Base-by-base conservation (phyloP, 2,797 vertebrate genomes). In the Sebastolobus alascanus region DNA sequence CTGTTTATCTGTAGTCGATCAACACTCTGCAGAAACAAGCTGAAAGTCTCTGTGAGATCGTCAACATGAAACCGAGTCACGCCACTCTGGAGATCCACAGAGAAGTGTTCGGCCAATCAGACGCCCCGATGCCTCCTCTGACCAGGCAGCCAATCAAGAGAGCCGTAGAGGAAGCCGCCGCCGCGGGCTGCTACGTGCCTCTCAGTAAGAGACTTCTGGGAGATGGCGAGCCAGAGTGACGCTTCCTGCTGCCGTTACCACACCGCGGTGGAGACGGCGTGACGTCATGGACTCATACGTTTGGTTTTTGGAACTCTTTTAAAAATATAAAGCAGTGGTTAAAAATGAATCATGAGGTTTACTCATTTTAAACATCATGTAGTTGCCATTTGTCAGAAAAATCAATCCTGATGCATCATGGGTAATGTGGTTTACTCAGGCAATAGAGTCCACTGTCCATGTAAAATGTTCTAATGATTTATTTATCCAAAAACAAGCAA, bases 21-120 rank as follows among this genome's bases (percentile, higher is more conserved):
- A 91, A 94, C 68, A 83, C 76, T 0, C 93, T 98, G 56, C 94
- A 96, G 91, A 95, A 96, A 89, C 96, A 94, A 88, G 97, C 96
- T 1, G 94, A 97, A 59, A 97, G 97, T 27, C 95, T 99, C 84
- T 94, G 95, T 14, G 92, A 97, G 84, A 93, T 95, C 1, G 88
- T 99, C 72, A 86, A 86, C 91, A 92, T 94, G 86, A 95, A 95
- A 25, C 96, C 96, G 1, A 79, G 90, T 20, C 84, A 92, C 2
- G 87, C 95, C 75, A 93, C 95, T 0, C 91, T 94, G 87, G 95
- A 95, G 84, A 83, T 97, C 84, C 94, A 96, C 78, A 91, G 92
- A 73, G 97, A 97, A 40, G 95, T 98, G 40, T 95, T 97, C 40
- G 25, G 4, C 83, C 89, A 69, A 70, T 76, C 38, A 38, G 87